Percentiles rank a stretch among this genome's conserved stretches.
These are phyloP conservation scores for Sinocyclocheilus anophthalmus DNA, from an alignment of 2,113 vertebrate species.

Conservation along the genomic window DNA sequence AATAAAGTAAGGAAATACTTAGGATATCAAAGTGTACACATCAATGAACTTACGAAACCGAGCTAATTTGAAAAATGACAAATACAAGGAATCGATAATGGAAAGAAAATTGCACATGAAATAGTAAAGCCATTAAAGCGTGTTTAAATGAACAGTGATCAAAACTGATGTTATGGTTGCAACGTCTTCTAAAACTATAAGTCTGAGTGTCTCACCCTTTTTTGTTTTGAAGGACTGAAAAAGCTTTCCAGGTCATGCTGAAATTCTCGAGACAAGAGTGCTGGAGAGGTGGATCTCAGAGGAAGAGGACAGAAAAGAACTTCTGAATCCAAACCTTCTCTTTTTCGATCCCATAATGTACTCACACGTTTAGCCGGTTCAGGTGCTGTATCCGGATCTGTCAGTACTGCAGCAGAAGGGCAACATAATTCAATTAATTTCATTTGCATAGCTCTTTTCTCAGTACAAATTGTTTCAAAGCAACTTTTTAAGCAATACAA, in stretches of 20 bases:
- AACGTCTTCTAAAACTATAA: not conserved
- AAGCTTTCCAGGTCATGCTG: conserved; percentile 69
- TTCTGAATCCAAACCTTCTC: conserved; percentile 80
- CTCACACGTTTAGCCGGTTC: conserved; percentile 81
- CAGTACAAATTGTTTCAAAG: not conserved
- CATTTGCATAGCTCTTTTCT: not conserved
- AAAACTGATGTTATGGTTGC: not conserved
- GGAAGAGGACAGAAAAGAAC: conserved; percentile 76
- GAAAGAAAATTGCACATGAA: not conserved
- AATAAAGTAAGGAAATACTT: not conserved
- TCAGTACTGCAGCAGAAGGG: conserved; percentile 77
- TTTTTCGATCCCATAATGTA: conserved; percentile 83
- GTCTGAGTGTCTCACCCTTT: conserved; percentile 2
- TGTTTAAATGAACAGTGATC: not conserved
- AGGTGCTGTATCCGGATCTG: conserved; percentile 81
- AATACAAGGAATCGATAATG: not conserved
- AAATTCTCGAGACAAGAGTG: conserved; percentile 53
- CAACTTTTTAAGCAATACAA: not conserved
- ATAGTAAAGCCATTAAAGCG: not conserved
- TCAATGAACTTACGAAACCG: not conserved
- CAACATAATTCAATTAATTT: not conserved
- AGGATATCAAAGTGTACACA: not conserved
- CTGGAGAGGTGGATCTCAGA: conserved; percentile 56
- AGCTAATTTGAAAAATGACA: not conserved
- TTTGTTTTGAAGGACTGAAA: conserved; percentile 7